phyloP scores from a whole-genome alignment of 2,113 vertebrate species.

The cat (Felis catus) region DNA sequence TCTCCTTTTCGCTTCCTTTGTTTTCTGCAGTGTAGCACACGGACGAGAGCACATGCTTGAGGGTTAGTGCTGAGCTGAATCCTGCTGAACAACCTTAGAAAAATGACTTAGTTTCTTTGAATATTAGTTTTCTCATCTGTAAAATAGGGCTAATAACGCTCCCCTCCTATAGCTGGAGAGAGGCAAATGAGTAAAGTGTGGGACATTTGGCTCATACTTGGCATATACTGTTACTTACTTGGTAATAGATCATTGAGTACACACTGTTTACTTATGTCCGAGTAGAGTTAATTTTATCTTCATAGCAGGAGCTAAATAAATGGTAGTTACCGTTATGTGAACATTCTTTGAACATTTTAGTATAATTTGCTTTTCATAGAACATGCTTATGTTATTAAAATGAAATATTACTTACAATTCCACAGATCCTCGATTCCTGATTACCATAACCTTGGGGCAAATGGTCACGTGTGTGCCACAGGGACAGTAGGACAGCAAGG shows the following conservation, averaged over 20 bases:
- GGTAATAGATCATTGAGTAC: background rate
- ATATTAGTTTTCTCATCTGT: background rate
- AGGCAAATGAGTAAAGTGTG: background rate
- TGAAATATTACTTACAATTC: background rate
- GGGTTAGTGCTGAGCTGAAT: background rate
- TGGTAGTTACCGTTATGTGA: background rate
- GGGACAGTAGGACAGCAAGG: background rate
- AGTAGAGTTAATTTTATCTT: background rate
- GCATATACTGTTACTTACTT: background rate
- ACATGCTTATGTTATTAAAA: background rate
- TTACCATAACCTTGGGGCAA: too few relatives aligned
- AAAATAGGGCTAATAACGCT: background rate
- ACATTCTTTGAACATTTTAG: background rate
- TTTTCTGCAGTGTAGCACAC: too few relatives aligned
- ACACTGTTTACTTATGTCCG: background rate
- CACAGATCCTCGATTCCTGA: background rate
- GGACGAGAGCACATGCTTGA: background rate
- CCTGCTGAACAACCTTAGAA: background rate
- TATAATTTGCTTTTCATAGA: background rate
- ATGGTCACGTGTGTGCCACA: rapidly evolving
- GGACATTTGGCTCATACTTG: background rate
- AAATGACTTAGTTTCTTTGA: background rate
- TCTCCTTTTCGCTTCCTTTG: background rate
- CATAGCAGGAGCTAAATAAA: background rate
- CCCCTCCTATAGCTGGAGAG: background rate